These are phyloP conservation scores for Eristalis tenax DNA, from an alignment of 2,888 invertebrate genomes.

Conservation along the genomic window DNA sequence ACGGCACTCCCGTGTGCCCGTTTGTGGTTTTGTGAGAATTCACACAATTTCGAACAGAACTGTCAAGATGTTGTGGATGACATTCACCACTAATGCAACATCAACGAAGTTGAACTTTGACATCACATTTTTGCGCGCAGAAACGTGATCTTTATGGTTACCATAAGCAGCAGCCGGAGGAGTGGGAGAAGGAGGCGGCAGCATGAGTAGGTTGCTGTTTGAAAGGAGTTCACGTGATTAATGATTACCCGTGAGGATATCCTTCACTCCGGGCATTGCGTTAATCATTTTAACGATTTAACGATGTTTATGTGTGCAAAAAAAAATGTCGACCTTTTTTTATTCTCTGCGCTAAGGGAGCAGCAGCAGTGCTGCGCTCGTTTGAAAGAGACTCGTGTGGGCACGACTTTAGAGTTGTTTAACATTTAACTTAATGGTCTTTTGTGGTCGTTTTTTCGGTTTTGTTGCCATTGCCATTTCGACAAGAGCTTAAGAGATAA, in stretches of 20 bases:
- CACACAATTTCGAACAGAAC: not conserved
- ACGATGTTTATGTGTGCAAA: constrained; percentile 5
- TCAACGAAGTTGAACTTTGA: not conserved
- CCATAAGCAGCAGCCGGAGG: not conserved
- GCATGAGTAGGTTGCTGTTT: not conserved
- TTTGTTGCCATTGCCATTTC: not conserved
- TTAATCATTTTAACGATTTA: constrained; percentile 35
- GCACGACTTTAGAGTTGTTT: constrained; percentile 18
- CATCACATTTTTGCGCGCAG: not conserved
- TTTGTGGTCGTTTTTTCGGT: not conserved
- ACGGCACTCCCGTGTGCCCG: not conserved
- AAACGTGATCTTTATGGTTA: not conserved
- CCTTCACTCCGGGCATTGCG: constrained; percentile 34
- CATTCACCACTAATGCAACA: not conserved
- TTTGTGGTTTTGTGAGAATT: not conserved
- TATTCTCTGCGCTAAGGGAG: not conserved
- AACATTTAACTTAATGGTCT: constrained; percentile 23
- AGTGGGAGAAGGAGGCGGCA: not conserved
- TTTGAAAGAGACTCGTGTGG: constrained; percentile 15
- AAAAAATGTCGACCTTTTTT: not conserved
- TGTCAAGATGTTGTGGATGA: not conserved
- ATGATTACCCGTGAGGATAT: constrained; percentile 35
- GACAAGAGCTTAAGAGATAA: constrained; percentile 26
- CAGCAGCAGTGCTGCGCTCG: not conserved
- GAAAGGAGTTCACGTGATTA: constrained; percentile 45